A percentile compares a stretch with the other conserved stretches of the same genome.
Conservation (phyloP, 2,797 vertebrate genomes). For the Stomatorhinus walkeri region DNA sequence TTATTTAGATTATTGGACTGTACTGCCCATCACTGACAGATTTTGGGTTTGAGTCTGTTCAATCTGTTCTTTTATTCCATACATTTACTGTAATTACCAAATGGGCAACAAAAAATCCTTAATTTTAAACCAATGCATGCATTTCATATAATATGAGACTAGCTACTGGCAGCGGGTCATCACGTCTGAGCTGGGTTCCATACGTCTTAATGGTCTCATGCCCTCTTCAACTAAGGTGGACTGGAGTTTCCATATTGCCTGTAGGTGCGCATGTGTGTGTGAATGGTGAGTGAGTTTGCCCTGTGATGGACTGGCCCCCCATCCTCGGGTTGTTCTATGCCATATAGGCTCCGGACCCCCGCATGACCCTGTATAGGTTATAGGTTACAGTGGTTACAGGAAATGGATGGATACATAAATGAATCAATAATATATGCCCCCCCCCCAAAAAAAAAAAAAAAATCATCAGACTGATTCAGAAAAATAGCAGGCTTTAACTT, state of each 20-base stretch:
- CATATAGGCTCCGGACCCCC: not conserved
- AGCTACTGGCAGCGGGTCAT: not conserved
- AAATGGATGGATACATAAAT: not conserved
- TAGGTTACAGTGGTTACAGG: not conserved
- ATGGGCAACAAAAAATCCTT: not conserved
- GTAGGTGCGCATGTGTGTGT: not conserved
- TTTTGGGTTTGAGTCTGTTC: not conserved
- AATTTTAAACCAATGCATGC: not conserved
- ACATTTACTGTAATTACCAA: not conserved
- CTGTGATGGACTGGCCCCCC: not conserved
- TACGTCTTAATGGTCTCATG: not conserved
- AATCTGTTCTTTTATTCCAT: not conserved
- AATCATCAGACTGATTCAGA: not conserved
- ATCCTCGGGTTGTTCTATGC: not conserved
- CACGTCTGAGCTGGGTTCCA: not conserved
- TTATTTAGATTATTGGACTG: not conserved
- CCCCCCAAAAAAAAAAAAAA: not conserved
- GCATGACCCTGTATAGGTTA: not conserved
- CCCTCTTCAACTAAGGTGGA: not conserved
- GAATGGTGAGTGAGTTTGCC: not conserved
- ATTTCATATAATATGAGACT: not conserved
- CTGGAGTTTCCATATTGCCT: not conserved
- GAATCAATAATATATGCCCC: not conserved
- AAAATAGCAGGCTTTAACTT: not conserved
- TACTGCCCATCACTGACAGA: not conserved